Evolutionary conservation across 1,140 invertebrate species (phyloP), one percentile per base, ranked within the genome.

Genomic region (Lasioglossum baleicum): DNA sequence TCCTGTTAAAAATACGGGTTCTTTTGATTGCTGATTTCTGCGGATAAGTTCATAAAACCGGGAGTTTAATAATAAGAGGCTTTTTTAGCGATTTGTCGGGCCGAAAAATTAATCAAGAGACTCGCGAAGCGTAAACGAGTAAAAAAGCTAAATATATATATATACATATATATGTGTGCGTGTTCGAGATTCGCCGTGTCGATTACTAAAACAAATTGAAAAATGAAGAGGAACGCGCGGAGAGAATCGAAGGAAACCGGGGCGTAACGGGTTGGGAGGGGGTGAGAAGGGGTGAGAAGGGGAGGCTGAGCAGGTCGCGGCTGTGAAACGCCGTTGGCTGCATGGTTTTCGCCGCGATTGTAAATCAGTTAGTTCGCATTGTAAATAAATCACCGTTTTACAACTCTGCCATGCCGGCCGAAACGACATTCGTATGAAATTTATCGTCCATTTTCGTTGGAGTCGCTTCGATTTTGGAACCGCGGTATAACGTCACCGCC

Each of bases 321-420:
- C 70, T 75, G 79, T 58, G 63, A 63, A 81, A 69, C 60, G 82
- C 80, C 85, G 82, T 83, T 88, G 71, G 80, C 60, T 75, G 73
- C 64, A 64, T 61, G 77, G 69, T 75, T 31, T 61, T 80, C 75
- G 86, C 78, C 82, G 81, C 76, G 85, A 91, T 91, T 91, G 91
- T 92, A 92, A 92, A 92, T 92, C 91, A 92, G 92, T 92, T 92
- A 92, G 89, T 87, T 89, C 63, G 90, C 85, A 90, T 90, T 91
- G 91, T 91, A 91, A 91, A 92, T 92, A 92, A 92, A 92, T 92
- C 91, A 92, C 88, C 87, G 88, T 91, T 92, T 92, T 92, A 92
- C 91, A 91, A 90, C 88, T 89, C 84, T 81, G 76, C 88, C 85
- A 79, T 79, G 80, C 82, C 83, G 83, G 83, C 72, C 83, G 86